Percentiles rank a stretch among this genome's conserved stretches.
Evolutionary conservation across 1,140 invertebrate genomes (phyloP).

Genomic region (Manduca sexta): DNA sequence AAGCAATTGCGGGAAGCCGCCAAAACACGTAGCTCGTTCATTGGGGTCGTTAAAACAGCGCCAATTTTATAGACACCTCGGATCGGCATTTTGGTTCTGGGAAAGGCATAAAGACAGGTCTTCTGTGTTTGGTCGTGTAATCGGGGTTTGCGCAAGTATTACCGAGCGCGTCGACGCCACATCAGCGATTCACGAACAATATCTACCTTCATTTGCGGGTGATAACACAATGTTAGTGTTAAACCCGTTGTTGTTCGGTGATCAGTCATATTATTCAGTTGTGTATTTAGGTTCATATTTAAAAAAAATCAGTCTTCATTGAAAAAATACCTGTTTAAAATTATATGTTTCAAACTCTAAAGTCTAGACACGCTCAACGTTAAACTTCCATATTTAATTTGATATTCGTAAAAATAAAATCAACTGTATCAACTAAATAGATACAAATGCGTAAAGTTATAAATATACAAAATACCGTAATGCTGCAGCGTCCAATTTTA

Average conservation of each 20-base stretch:
- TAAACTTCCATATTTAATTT: no score
- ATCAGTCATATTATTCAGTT: no score
- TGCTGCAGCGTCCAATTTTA: no score
- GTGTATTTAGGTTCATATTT: no score
- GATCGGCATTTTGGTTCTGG: background rate
- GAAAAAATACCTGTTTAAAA: no score
- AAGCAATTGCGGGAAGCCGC: conserved; percentile 55
- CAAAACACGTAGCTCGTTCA: conserved; percentile 66
- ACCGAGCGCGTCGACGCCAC: conserved; percentile 41
- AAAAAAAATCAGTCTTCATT: no score
- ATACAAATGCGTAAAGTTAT: no score
- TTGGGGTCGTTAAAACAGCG: conserved; percentile 41
- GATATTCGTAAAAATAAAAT: no score
- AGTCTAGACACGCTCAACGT: no score
- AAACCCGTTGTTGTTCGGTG: background rate
- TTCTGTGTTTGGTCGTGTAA: conserved; percentile 36
- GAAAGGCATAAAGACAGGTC: conserved; percentile 28
- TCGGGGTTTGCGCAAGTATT: conserved; percentile 35
- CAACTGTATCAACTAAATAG: no score
- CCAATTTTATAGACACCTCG: conserved; percentile 34
- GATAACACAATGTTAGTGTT: conserved; percentile 36
- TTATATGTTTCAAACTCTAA: no score
- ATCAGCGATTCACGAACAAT: conserved; percentile 56
- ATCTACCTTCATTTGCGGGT: conserved; percentile 48
- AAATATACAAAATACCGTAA: no score